phyloP scores from a whole-genome alignment of 2,113 vertebrate species.

The Grallaria varia region DNA sequence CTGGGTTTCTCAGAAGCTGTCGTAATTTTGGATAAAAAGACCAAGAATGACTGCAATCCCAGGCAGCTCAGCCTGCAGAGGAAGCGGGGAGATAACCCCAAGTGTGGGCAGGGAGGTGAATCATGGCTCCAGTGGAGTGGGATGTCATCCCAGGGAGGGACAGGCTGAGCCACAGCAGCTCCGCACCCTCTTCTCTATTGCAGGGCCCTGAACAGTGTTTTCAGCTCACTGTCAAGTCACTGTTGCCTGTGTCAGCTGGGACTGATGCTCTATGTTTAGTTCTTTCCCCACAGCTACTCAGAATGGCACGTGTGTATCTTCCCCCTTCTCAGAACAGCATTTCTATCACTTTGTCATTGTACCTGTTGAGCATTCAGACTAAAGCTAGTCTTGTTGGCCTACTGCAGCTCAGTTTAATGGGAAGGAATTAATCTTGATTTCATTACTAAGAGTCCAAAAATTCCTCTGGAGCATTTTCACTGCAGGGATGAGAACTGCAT shows the following conservation, averaged over 20 bases:
- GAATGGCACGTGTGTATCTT: not conserved
- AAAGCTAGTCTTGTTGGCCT: not conserved
- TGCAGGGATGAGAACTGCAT: not conserved
- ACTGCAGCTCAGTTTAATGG: not conserved
- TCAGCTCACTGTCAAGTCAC: not conserved
- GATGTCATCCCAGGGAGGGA: not conserved
- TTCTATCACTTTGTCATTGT: not conserved
- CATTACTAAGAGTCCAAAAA: not conserved
- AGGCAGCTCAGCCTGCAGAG: slow-evolving; percentile 12
- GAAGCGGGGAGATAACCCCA: not conserved
- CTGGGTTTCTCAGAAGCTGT: not conserved
- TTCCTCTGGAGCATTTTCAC: not conserved
- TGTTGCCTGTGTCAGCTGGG: not conserved
- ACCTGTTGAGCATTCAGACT: not conserved
- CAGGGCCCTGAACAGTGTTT: not conserved
- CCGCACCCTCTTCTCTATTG: not conserved
- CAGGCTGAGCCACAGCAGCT: not conserved
- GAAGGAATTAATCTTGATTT: not conserved
- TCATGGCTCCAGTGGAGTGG: not conserved
- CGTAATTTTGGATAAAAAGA: slow-evolving; percentile 21
- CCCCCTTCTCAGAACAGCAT: not conserved
- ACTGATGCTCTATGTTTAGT: not conserved
- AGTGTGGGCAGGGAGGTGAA: not conserved
- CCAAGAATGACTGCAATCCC: slow-evolving; percentile 39
- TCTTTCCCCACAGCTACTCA: not conserved